phyloP scores from a whole-genome alignment of 1,140 invertebrate genomes.

The Laupala kohalensis region DNA sequence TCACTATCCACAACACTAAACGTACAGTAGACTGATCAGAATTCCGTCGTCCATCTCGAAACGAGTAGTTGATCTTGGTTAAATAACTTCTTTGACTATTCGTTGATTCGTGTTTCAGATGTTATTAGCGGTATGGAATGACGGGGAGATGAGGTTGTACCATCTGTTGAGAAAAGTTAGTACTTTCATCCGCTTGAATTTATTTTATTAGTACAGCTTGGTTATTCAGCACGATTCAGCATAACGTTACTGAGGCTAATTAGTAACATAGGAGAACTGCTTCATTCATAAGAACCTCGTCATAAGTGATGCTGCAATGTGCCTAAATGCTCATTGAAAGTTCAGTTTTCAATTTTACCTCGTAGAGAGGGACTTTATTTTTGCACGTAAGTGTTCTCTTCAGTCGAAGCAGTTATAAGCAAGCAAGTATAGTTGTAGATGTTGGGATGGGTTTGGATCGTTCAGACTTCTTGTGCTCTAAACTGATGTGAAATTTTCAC shows the following conservation, averaged over 20 bases:
- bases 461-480: not conserved
- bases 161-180: slow-evolving; percentile 7
- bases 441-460: too few relatives aligned
- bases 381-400: not conserved
- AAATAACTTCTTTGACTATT: not conserved
- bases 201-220: not conserved
- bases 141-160: not conserved
- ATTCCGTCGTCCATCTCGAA: too few relatives aligned
- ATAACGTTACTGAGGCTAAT: not conserved
- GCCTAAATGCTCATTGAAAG: not conserved
- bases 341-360: not conserved
- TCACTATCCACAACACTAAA: too few relatives aligned
- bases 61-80: too few relatives aligned
- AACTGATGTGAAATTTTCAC: not conserved
- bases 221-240: not conserved
- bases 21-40: too few relatives aligned
- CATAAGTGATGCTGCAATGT: not conserved
- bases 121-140: too few relatives aligned
- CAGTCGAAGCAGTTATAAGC: not conserved
- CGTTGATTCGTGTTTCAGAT: too few relatives aligned
- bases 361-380: not conserved
- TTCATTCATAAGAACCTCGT: not conserved
- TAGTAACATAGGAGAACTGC: not conserved
- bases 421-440: too few relatives aligned
- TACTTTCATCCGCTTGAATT: slow-evolving; percentile 2